Percentiles rank a stretch among this genome's conserved stretches.
phyloP scores from a whole-genome alignment of 2,888 invertebrate genomes.

The Ametastegia equiseti region DNA sequence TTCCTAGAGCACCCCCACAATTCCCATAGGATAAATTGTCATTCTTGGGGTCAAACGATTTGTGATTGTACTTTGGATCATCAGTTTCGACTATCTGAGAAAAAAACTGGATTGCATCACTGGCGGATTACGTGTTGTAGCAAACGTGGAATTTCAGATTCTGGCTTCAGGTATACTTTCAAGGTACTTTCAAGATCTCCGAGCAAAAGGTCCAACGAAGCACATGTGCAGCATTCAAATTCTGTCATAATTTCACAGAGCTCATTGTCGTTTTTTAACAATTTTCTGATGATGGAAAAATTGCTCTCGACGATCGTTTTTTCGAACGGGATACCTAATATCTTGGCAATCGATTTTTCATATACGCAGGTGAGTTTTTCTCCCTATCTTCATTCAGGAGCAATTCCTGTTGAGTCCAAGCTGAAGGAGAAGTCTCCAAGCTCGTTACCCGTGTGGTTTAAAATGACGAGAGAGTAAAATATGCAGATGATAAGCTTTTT shows the following conservation, averaged over 20 bases:
- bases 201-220: no score
- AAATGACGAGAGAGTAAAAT: neutral
- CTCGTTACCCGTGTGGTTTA: neutral
- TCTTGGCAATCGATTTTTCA: neutral
- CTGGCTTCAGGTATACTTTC: neutral
- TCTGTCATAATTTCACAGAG: no score
- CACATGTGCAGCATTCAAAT: no score
- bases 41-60: conserved; percentile 59
- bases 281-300: no score
- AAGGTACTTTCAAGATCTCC: neutral
- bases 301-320: no score
- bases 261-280: no score
- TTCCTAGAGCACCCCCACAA: neutral
- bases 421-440: neutral
- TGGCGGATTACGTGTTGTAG: neutral
- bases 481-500: neutral
- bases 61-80: conserved; percentile 51
- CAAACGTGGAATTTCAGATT: neutral
- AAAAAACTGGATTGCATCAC: neutral
- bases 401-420: neutral
- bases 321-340: neutral
- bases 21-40: neutral
- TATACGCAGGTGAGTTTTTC: neutral
- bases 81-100: conserved; percentile 1
- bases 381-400: neutral